Base-by-base conservation (phyloP, 2,113 vertebrate genomes). In the Nannobrachium achirus region DNA sequence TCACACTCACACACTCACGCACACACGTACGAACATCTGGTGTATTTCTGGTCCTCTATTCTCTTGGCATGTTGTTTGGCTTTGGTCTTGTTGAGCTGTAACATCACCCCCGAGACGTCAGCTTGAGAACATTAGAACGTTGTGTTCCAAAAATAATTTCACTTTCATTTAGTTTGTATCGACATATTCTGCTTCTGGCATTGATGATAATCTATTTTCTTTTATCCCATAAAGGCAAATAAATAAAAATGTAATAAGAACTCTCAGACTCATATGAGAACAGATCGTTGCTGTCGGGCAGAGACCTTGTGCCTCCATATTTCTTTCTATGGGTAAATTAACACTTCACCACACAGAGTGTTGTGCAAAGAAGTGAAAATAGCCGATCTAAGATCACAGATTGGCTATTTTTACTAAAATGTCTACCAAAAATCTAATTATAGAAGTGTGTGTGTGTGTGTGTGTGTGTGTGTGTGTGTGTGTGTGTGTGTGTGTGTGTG, bases 101-200 rank as follows among this genome's bases (percentile, higher is more conserved):
- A 52, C 71, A 25, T 69, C 56, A 80, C 73, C 85, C 87, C 61
- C 10, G 49, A 82, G 86, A 81, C 63, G 62, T 39, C 49, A 63
- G 51, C 61, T 38, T 56, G 4, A 60, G 71, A 80, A 87, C 81
- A 83, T 88, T 83, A 87, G 84, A 88, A 86, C 1, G 76, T 73
- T 86, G 48, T 81, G 63, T 73, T 79, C 53, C 69, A 11, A 51
- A 81, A 85, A 81, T 60, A 58, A 72, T 80, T 83, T 78, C 71
- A 77, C 78, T 83, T 84, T 74, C 69, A 61, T 80, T 81, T 78
- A 69, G 63, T 73, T 75, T 25, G 18, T 70, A 77, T 52, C 71
- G 45, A 75, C 77, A 55, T 75, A 45, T 59, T 63, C 14, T 10
- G 79, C 78, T 75, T 66, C 61, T 57, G 73, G 78, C 67, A 73